Conservation (phyloP, 2,797 vertebrate species). For the Champsocephalus esox region DNA sequence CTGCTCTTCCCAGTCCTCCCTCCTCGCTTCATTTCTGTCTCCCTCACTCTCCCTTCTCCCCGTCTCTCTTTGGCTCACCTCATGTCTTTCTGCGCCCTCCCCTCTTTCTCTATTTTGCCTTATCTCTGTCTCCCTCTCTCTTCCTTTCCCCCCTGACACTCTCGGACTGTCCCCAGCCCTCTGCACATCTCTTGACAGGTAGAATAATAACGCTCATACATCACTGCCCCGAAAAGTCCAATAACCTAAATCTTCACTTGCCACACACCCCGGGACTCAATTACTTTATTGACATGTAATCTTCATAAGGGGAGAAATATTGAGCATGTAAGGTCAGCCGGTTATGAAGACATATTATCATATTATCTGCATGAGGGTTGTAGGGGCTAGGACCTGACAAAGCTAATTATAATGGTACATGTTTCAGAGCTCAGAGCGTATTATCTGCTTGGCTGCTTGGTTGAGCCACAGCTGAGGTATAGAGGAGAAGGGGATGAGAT, state of each 20-base stretch:
- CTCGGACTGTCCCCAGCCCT: constrained; percentile 84
- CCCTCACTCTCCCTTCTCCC: constrained; percentile 49
- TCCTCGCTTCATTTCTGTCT: constrained; percentile 70
- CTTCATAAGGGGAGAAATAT: constrained; percentile 99
- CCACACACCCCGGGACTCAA: constrained; percentile 99
- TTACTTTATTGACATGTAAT: constrained; percentile 99
- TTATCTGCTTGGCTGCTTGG: constrained; percentile 97
- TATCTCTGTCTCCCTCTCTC: constrained; percentile 45
- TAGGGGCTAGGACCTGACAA: constrained; percentile 98
- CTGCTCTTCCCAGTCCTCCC: constrained; percentile 58
- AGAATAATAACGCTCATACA: constrained; percentile 99
- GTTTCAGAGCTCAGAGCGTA: constrained; percentile 98
- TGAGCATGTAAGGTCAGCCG: constrained; percentile 99
- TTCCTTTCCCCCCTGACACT: constrained; percentile 60
- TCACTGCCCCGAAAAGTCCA: constrained; percentile 93
- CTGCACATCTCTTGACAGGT: constrained; percentile 94
- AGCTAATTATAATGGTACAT: constrained; percentile 99
- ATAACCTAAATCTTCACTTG: constrained; percentile 93
- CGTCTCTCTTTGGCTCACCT: constrained; percentile 56
- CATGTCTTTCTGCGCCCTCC: constrained; percentile 47
- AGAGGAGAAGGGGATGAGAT: constrained; percentile 78
- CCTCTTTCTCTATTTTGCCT: constrained; percentile 48
- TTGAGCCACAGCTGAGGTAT: constrained; percentile 91
- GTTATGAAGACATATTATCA: constrained; percentile 99
- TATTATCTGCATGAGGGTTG: constrained; percentile 99